Conservation (phyloP, 2,888 invertebrate species). For the Magallana nippona region DNA sequence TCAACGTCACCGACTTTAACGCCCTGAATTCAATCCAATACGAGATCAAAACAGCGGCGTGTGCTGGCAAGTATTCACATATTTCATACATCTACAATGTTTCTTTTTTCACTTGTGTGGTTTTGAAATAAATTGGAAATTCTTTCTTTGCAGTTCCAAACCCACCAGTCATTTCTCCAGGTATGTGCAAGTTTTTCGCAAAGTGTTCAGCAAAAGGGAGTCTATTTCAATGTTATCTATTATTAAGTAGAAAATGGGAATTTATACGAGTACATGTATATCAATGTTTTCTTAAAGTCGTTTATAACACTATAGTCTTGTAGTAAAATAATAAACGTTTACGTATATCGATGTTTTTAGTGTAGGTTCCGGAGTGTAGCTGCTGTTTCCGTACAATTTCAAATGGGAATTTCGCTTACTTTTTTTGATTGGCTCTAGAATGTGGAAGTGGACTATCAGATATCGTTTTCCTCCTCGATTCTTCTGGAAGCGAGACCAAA, state of each 20-base stretch:
- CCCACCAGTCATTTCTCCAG: slow-evolving; percentile 3
- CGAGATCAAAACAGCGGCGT: slow-evolving; percentile 56
- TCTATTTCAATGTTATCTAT: too few species aligned
- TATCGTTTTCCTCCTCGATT: slow-evolving; percentile 63
- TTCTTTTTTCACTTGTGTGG: too few species aligned
- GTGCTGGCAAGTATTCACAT: slow-evolving; percentile 51
- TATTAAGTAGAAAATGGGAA: too few species aligned
- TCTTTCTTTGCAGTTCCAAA: slow-evolving; percentile 17
- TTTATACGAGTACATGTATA: too few species aligned
- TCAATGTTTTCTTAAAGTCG: too few species aligned
- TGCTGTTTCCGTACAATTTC: neutral
- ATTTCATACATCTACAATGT: too few species aligned
- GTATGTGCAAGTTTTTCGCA: neutral
- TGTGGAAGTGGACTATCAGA: slow-evolving; percentile 58
- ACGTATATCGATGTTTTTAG: too few species aligned
- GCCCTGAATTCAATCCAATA: slow-evolving; percentile 52
- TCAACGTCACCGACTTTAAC: slow-evolving; percentile 59
- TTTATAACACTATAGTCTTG: too few species aligned
- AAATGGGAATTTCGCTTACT: neutral
- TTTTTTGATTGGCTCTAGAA: slow-evolving; percentile 47
- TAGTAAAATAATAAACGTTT: too few species aligned
- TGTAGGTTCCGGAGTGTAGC: too few species aligned
- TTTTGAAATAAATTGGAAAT: too few species aligned
- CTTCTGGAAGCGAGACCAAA: slow-evolving; percentile 59
- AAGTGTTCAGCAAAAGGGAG: too few species aligned